phyloP scores from a whole-genome alignment of 2,113 vertebrate species.

The Sorex araneus region DNA sequence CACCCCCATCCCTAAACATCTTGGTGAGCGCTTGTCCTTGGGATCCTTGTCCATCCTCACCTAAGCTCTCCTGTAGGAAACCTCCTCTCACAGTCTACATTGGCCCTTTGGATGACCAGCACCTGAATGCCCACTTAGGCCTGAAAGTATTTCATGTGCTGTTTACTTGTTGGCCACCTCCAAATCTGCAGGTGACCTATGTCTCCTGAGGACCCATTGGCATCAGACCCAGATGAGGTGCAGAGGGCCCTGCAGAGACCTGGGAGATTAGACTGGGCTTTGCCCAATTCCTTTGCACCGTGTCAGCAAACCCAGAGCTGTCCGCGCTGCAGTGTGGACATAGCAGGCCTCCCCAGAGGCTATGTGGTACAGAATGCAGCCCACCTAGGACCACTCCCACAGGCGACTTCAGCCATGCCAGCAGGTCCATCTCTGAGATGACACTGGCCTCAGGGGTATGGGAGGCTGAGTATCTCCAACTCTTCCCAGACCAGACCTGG shows the following conservation, averaged over 20 bases:
- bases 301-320: constrained; percentile 25
- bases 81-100: not conserved
- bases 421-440: constrained; percentile 3
- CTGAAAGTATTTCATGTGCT: not conserved
- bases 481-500: not conserved
- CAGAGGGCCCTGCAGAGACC: not conserved
- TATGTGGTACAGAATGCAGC: not conserved
- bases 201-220: constrained; percentile 45
- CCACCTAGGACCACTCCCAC: not conserved
- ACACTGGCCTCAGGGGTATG: constrained; percentile 22
- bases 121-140: not conserved
- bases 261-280: constrained; percentile 28
- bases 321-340: constrained; percentile 24
- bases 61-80: not conserved
- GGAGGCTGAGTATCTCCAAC: not conserved
- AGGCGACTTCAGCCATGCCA: not conserved
- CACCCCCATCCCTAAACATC: not conserved
- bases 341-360: not conserved
- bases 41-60: not conserved
- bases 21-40: not conserved
- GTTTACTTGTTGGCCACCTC: constrained; percentile 35
- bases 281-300: constrained; percentile 29
- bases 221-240: not conserved
- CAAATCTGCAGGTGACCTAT: constrained; percentile 25
- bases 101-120: not conserved